Percentiles rank a stretch among this genome's conserved stretches.
Evolutionary conservation across 2,888 invertebrate species (phyloP).

Genomic region (Latrodectus hesperus): DNA sequence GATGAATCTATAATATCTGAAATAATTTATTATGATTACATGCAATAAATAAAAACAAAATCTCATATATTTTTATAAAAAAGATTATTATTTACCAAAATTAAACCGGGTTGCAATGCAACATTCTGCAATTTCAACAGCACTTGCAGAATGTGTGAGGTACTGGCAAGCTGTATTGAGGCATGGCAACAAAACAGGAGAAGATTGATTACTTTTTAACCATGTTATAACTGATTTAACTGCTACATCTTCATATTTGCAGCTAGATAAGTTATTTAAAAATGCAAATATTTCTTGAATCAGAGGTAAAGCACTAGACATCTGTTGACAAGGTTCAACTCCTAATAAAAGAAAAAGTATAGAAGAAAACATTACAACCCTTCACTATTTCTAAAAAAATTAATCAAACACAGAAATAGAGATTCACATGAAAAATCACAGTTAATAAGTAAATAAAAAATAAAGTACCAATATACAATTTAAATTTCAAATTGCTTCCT

Average conservation of each 20-base stretch:
- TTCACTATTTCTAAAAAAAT: background rate
- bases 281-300: conserved; percentile 33
- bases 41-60: no score
- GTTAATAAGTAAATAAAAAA: no score
- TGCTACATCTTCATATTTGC: conserved; percentile 9
- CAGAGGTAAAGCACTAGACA: conserved; percentile 44
- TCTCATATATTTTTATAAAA: no score
- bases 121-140: conserved; percentile 41
- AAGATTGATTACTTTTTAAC: conserved; percentile 17
- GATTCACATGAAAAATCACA: background rate
- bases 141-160: conserved; percentile 28
- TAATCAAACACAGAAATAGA: background rate
- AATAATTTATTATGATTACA: background rate
- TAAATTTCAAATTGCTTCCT: no score
- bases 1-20: conserved; percentile 23
- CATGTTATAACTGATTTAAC: conserved; percentile 32
- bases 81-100: conserved; percentile 9
- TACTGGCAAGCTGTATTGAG: conserved; percentile 43
- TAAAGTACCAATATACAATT: no score
- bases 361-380: no score
- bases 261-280: conserved; percentile 36
- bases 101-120: conserved; percentile 53
- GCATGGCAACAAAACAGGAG: conserved; percentile 45
- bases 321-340: conserved; percentile 34
- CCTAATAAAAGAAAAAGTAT: conserved; percentile 1